Percentiles rank a stretch among this genome's conserved stretches.
phyloP scores from a whole-genome alignment of 2,113 vertebrate genomes.

The Urocitellus parryii region DNA sequence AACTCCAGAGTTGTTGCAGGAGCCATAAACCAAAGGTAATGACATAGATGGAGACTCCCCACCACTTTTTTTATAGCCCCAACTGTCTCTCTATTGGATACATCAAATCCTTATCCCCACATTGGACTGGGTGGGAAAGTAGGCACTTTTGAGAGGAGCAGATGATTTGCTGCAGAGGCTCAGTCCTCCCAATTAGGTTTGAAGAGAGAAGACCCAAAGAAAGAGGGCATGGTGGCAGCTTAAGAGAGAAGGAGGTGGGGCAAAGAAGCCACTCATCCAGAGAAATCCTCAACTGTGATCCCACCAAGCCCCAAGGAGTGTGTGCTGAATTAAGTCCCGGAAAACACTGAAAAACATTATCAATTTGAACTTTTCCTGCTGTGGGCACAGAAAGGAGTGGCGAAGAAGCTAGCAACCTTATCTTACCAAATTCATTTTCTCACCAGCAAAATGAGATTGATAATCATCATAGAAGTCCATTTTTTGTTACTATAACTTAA shows the following conservation, averaged over 20 bases:
- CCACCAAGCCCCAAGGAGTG: background rate
- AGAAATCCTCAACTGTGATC: background rate
- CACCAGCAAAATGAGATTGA: constrained; percentile 11
- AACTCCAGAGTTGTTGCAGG: background rate
- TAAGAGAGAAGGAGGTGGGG: background rate
- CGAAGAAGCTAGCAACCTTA: background rate
- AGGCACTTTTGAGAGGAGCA: background rate
- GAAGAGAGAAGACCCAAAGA: background rate
- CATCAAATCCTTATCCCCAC: background rate
- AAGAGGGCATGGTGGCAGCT: background rate
- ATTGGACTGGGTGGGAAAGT: background rate
- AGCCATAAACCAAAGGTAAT: background rate
- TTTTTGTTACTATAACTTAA: background rate
- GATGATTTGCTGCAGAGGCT: background rate
- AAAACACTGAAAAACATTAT: background rate
- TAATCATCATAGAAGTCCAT: background rate
- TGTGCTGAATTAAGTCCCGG: background rate
- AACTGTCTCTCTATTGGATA: background rate
- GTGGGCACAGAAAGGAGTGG: background rate
- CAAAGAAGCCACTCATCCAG: background rate
- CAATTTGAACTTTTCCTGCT: background rate
- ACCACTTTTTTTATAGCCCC: background rate
- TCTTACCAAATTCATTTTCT: background rate
- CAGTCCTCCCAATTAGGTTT: background rate
- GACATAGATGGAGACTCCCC: too few relatives aligned